A percentile compares a stretch with the other conserved stretches of the same genome.
phyloP scores from a whole-genome alignment of 2,888 invertebrate genomes.

The Pycnomerus fuliginosus region DNA sequence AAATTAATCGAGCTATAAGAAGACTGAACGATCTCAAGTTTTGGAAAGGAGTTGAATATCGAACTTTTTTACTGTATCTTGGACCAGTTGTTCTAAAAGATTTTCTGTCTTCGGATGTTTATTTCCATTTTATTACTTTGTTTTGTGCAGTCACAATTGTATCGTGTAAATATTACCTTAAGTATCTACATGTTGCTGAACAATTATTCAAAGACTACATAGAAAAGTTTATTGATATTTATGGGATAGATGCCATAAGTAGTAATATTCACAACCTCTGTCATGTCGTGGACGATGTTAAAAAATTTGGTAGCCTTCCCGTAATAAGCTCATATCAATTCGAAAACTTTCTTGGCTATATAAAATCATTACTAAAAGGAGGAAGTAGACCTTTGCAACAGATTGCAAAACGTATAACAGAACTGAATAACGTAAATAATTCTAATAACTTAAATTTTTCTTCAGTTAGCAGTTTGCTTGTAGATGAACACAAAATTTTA shows the following conservation, averaged over 20 bases:
- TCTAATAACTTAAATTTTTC: not conserved
- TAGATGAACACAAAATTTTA: not conserved
- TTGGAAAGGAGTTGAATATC: not conserved
- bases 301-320: not conserved
- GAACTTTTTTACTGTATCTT: not conserved
- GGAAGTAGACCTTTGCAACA: not conserved
- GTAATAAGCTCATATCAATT: not conserved
- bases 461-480: not conserved
- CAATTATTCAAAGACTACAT: not conserved
- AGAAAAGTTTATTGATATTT: not conserved
- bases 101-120: not conserved
- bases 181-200: not conserved
- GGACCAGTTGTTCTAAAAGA: not conserved
- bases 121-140: not conserved
- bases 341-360: not conserved
- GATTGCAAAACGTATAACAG: not conserved
- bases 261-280: constrained; percentile 1
- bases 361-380: not conserved
- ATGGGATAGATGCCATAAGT: not conserved
- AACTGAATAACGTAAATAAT: too few species aligned
- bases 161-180: not conserved
- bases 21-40: not conserved
- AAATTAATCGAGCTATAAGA: not conserved
- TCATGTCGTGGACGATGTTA: not conserved
- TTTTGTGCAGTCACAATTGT: not conserved